Percentiles rank a stretch among this genome's conserved stretches.
Evolutionary conservation across 1,140 invertebrate species (phyloP).

Genomic region (Zaprionus lachaisei): DNA sequence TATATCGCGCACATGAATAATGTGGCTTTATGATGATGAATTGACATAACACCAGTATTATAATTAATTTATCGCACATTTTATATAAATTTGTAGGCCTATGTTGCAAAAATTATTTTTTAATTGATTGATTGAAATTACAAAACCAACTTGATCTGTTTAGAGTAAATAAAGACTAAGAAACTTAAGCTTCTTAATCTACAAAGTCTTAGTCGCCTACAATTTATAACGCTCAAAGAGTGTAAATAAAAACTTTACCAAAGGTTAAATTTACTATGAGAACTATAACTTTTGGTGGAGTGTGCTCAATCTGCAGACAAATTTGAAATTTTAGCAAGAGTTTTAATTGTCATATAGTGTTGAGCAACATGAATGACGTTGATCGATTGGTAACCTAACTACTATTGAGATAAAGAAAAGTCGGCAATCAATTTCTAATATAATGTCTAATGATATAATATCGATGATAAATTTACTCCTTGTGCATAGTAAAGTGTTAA

Average conservation of each 20-base stretch:
- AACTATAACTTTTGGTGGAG: too few species aligned
- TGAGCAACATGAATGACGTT: background rate
- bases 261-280: too few species aligned
- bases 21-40: background rate
- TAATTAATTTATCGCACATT: constrained; percentile 5
- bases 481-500: background rate
- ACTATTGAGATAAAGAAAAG: background rate
- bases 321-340: too few species aligned
- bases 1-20: constrained; percentile 7
- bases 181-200: too few species aligned
- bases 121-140: background rate
- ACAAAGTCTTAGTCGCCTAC: too few species aligned
- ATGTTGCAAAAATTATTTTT: background rate
- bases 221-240: too few species aligned
- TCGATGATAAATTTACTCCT: too few species aligned
- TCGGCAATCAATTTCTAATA: background rate
- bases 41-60: constrained; percentile 4
- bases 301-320: too few species aligned
- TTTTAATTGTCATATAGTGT: background rate
- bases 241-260: too few species aligned
- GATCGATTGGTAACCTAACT: background rate
- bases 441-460: too few species aligned
- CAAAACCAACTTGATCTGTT: background rate
- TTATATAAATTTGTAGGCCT: background rate
- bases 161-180: background rate